Evolutionary conservation across 2,888 invertebrate species (phyloP), one percentile per base, ranked within the genome.

Genomic region (Parasteatoda lunata): DNA sequence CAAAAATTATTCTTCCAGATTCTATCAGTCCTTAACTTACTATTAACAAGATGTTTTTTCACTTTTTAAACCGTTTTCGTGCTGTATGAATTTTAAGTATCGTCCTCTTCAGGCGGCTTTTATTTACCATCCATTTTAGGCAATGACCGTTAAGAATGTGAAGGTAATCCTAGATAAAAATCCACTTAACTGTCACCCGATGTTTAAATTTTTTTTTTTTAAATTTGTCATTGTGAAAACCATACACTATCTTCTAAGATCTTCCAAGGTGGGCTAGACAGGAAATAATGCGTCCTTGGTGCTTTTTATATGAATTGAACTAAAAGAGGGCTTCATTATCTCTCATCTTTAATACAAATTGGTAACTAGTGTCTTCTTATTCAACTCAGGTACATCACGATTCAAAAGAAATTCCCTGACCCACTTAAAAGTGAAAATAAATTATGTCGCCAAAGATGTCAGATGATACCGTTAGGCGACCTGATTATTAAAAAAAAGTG

Each of bases 381-480:
- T 8, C 9, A 11, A 8, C 54, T 54, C 54, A 54, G 54, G 13
- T 13, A 4, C 54, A 54, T 13, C 9, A 54, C 13, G 54, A 54
- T 8, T 13, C 54, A 54, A 8, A 54, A 30, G 30, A 59, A 72
- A 54, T 69, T 80, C 80, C 80, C 51, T 80, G 80, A 80, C 80
- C 80, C 51, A 80, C 51, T 80, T 80, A 52, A 15, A 64, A n/a
- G 59, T 52, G 51, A 15, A 49, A 64, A 80, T 80, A 80, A 80
- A 72, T 80, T 49, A 71, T 11, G 70, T 70, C 30, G 48, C 54
- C 69, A 45, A 4, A 69, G 11, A 11, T 9, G 45, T 13, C 66
- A 52, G 66, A 72, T 65, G 80, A 72, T 80, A 72, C 80, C 80
- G 80, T 80, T 80, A 80, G 65, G 45, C 30, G 47, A 72, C 65